phyloP scores from a whole-genome alignment of 2,113 vertebrate genomes.

The Sialia sialis region DNA sequence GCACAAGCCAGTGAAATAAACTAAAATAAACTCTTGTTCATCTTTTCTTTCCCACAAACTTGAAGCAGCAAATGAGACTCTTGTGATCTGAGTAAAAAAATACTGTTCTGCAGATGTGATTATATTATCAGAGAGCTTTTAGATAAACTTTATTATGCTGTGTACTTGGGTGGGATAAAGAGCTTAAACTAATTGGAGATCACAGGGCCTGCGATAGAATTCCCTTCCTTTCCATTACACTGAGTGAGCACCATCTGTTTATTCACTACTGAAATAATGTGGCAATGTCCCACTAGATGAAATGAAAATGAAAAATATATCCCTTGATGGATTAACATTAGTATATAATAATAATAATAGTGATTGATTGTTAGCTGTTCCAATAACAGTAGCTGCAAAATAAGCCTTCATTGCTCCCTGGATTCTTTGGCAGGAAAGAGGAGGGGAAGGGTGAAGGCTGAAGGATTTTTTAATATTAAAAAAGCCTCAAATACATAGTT shows the following conservation, averaged over 20 bases:
- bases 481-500: not conserved
- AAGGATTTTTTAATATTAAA: not conserved
- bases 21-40: slow-evolving; percentile 17
- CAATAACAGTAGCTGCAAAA: not conserved
- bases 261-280: not conserved
- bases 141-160: not conserved
- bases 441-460: not conserved
- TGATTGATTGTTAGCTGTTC: not conserved
- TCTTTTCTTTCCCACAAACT: not conserved
- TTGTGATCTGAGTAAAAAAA: not conserved
- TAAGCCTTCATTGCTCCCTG: not conserved
- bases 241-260: not conserved
- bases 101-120: not conserved
- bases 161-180: not conserved
- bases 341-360: not conserved
- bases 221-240: slow-evolving; percentile 4
- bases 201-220: not conserved
- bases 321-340: not conserved
- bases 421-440: not conserved
- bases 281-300: not conserved
- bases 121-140: not conserved
- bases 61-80: not conserved
- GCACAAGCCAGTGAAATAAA: not conserved
- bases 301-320: slow-evolving; percentile 42
- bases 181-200: not conserved